Percentiles rank a stretch among this genome's conserved stretches.
Evolutionary conservation across 2,888 invertebrate species (phyloP).

Genomic region (Torymus texanus): DNA sequence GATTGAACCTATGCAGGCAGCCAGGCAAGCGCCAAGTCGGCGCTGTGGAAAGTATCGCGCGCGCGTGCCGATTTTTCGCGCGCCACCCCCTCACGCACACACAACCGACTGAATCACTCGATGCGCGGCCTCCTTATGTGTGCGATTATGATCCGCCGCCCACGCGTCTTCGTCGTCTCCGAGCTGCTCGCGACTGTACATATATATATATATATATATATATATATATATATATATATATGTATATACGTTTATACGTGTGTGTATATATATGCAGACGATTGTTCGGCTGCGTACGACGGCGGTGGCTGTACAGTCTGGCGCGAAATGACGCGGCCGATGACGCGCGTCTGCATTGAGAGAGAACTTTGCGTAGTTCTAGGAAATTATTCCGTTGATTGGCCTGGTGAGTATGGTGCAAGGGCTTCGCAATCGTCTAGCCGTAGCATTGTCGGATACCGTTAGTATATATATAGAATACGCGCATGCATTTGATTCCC

Average conservation of each 20-base stretch:
- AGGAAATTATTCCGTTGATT: too few relatives aligned
- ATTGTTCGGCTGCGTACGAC: constrained; percentile 13
- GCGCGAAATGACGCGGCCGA: neutral
- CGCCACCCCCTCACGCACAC: constrained; percentile 19
- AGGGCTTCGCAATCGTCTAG: too few relatives aligned
- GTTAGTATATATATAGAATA: too few relatives aligned
- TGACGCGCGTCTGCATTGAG: neutral
- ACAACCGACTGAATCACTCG: constrained; percentile 39
- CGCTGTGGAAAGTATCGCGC: neutral
- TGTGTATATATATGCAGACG: neutral
- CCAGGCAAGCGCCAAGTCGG: too few relatives aligned
- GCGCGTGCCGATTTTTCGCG: constrained; percentile 50
- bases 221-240: too few relatives aligned
- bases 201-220: too few relatives aligned
- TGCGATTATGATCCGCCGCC: constrained; percentile 51
- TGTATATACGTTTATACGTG: too few relatives aligned
- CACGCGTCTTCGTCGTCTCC: constrained; percentile 36
- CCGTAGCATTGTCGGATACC: too few relatives aligned
- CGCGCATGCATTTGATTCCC: too few relatives aligned
- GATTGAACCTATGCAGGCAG: constrained; percentile 15
- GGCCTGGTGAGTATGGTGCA: too few relatives aligned
- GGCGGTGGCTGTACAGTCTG: neutral
- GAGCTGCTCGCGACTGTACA: too few relatives aligned
- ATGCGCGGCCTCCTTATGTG: constrained; percentile 3
- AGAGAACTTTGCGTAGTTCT: too few relatives aligned